A percentile compares a stretch with the other conserved stretches of the same genome.
phyloP scores from a whole-genome alignment of 2,888 invertebrate species.

The Drosophila merina region DNA sequence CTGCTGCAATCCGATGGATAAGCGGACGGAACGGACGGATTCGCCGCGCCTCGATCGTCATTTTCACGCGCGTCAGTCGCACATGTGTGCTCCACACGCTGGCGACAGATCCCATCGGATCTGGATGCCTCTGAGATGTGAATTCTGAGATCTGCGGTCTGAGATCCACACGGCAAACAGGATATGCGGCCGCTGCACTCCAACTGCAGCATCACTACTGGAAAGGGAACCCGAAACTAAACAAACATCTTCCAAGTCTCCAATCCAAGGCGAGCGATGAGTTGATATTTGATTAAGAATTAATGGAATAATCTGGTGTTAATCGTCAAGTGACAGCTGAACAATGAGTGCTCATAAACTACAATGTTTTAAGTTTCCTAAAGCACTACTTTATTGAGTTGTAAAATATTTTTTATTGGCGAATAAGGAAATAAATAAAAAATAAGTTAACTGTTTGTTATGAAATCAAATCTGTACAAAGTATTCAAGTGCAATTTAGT shows the following conservation, averaged over 20 bases:
- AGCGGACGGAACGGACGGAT: constrained; percentile 3
- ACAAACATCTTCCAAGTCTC: constrained; percentile 18
- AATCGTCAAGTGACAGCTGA: constrained; percentile 6
- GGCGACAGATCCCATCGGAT: constrained; percentile 50
- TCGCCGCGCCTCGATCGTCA: constrained; percentile 40
- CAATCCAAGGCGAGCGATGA: constrained; percentile 12
- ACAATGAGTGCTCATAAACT: background rate
- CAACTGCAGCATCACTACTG: constrained; percentile 14
- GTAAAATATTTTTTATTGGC: background rate
- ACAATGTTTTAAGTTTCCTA: background rate
- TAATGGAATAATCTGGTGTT: constrained; percentile 15
- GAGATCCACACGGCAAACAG: constrained; percentile 25
- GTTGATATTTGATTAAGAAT: constrained; percentile 24
- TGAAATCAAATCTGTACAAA: constrained; percentile 5
- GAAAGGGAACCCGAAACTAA: background rate
- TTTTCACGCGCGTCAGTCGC: constrained; percentile 61
- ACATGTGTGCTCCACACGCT: constrained; percentile 67
- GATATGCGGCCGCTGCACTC: constrained; percentile 48
- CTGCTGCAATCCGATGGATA: constrained; percentile 8
- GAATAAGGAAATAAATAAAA: background rate
- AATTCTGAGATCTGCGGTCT: constrained; percentile 1
- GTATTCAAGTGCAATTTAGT: constrained; percentile 5
- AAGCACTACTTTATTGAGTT: background rate
- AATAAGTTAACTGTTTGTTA: background rate
- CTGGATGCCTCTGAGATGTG: background rate